phyloP scores from a whole-genome alignment of 2,888 invertebrate species.

The Leptinotarsa tumamoca region DNA sequence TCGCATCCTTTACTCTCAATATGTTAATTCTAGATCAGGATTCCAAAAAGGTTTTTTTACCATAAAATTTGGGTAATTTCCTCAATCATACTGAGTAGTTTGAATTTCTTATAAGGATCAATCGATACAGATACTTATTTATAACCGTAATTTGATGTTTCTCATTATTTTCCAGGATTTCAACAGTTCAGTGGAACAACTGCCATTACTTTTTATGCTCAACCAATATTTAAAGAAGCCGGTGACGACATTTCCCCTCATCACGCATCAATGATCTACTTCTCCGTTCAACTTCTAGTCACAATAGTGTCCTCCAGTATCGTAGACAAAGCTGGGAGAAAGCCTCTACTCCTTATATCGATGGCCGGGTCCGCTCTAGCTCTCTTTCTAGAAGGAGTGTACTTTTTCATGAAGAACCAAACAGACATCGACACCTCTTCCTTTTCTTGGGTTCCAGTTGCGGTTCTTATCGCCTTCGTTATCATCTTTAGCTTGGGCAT shows the following conservation, averaged over 20 bases:
- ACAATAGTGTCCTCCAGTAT: conserved; percentile 70
- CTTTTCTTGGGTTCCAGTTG: conserved; percentile 66
- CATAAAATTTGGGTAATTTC: no score
- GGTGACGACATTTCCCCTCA: conserved; percentile 65
- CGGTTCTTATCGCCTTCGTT: conserved; percentile 67
- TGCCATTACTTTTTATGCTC: conserved; percentile 74
- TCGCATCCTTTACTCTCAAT: no score
- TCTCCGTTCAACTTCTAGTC: conserved; percentile 71
- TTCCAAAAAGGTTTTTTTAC: no score
- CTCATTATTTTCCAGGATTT: background rate
- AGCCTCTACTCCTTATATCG: conserved; percentile 69
- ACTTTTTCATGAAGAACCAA: conserved; percentile 66
- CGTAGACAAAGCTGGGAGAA: conserved; percentile 71
- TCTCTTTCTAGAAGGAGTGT: conserved; percentile 64
- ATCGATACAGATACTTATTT: background rate
- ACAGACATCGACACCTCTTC: conserved; percentile 60
- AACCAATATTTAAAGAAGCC: conserved; percentile 67
- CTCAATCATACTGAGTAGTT: no score
- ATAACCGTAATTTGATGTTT: no score
- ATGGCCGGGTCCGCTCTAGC: conserved; percentile 66
- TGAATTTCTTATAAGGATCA: no score
- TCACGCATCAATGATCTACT: conserved; percentile 59
- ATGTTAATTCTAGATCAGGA: no score
- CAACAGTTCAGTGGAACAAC: conserved; percentile 73
- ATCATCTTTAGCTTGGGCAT: conserved; percentile 69